Conservation (phyloP, 1,140 invertebrate species). For the Battus philenor region DNA sequence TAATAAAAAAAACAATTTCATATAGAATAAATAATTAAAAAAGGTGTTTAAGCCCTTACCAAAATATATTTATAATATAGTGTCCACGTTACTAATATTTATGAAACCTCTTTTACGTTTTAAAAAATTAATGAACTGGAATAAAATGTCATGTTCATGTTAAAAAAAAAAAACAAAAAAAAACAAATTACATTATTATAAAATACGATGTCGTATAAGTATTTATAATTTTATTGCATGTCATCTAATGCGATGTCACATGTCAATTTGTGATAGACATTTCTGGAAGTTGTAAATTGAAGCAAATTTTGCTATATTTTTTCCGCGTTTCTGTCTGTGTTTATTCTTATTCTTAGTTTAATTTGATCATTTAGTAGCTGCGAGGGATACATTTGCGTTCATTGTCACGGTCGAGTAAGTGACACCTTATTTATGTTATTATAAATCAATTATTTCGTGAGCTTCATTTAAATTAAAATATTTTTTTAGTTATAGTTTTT, state of each 20-base stretch:
- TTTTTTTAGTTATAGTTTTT: too few species aligned
- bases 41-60: too few species aligned
- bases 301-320: not conserved
- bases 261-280: not conserved
- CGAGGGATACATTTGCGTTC: conserved; percentile 21
- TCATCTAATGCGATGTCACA: not conserved
- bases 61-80: too few species aligned
- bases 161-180: too few species aligned
- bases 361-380: conserved; percentile 15
- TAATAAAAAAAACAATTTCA: too few species aligned
- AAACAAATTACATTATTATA: not conserved
- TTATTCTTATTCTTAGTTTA: conserved; percentile 13
- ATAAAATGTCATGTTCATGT: not conserved
- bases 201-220: not conserved
- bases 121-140: conserved; percentile 9
- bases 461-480: too few species aligned
- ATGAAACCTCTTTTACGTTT: too few species aligned
- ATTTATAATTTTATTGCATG: not conserved
- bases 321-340: not conserved
- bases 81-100: too few species aligned
- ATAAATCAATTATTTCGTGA: too few species aligned
- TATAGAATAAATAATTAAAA: too few species aligned
- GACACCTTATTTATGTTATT: too few species aligned
- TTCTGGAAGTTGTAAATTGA: conserved; percentile 7
- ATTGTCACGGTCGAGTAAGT: conserved; percentile 27